Conservation (phyloP, 2,113 vertebrate species). For the Melanerpes formicivorus region DNA sequence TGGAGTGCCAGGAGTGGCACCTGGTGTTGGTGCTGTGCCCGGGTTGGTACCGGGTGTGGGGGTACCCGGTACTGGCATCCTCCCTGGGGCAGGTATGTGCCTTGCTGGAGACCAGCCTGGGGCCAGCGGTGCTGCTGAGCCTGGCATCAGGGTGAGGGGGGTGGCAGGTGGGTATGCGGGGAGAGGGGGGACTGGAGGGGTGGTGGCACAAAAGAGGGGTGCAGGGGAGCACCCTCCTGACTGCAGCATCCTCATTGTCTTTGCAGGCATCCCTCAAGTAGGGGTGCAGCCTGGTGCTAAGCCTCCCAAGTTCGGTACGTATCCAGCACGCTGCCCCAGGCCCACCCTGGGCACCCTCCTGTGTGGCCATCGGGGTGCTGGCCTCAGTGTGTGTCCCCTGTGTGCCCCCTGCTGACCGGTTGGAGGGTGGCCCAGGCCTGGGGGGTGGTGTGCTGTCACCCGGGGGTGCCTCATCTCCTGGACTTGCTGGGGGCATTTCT, state of each 20-base stretch:
- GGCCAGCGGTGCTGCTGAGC: fast-evolving
- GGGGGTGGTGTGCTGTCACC: neutral
- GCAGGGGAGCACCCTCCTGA: neutral
- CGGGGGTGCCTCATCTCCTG: neutral
- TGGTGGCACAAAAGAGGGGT: fast-evolving
- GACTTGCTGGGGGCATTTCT: neutral
- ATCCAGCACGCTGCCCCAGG: neutral
- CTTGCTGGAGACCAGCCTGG: fast-evolving
- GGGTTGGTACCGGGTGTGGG: constrained; percentile 58
- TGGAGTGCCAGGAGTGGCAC: constrained; percentile 43
- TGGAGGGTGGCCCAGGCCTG: fast-evolving
- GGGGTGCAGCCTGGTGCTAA: constrained; percentile 73
- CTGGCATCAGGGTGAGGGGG: fast-evolving
- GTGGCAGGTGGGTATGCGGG: neutral
- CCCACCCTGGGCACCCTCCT: neutral
- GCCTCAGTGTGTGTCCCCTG: neutral
- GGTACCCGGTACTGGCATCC: constrained; percentile 25
- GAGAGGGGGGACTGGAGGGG: fast-evolving
- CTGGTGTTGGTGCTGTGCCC: neutral
- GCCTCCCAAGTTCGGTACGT: constrained; percentile 75
- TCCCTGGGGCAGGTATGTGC: constrained; percentile 41
- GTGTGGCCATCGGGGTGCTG: fast-evolving
- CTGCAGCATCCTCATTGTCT: fast-evolving
- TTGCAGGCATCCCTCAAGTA: constrained; percentile 71
- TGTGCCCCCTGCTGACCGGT: fast-evolving